Evolutionary conservation across 2,113 vertebrate species (phyloP), one percentile per base, ranked within the genome.

Genomic region (Lepus timidus): DNA sequence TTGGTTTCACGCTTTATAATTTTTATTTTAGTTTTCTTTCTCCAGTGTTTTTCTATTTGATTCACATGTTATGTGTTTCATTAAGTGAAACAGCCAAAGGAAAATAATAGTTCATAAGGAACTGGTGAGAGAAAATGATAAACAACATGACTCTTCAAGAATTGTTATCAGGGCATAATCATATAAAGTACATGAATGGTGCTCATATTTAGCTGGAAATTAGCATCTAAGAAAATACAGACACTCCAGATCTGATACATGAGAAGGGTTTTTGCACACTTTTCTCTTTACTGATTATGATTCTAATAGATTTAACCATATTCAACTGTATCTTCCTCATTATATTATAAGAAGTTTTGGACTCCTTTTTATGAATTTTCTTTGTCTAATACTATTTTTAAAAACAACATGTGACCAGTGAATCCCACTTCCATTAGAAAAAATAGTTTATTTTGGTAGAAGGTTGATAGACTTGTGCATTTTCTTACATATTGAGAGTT

Each of bases 261-360:
- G 9, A 16, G 11, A 2, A 83, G 0, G 0, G 0, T 44, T 71
- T 90, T 51, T 74, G 31, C 2, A 78, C 1, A 6, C n/a, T 4
- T 67, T 88, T 85, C 52, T 39, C 61, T 29, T 68, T 67, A 62
- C 52, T 61, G 52, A 61, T 1, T 68, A 31, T 31, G 9, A 17
- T 75, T 73, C 89, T 84, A 91, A 79, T 2, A 86, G n/a, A 79
- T 76, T 90, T 68, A 65, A 93, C 84, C 74, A 76, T 9, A 52
- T 36, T 83, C 22, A 29, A 16, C 36, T 16, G 51, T 58, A 31
- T 11, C 4, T 91, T 49, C 88, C 36, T 87, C 0, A 74, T 23
- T 83, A 10, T 64, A 80, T 90, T 70, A 49, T 0, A 73, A 36
- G 7, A 65, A 76, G 49, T 80, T 79, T 83, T 71, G 22, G 9